Conservation (phyloP, 2,797 vertebrate genomes). For the Alcedo atthis region DNA sequence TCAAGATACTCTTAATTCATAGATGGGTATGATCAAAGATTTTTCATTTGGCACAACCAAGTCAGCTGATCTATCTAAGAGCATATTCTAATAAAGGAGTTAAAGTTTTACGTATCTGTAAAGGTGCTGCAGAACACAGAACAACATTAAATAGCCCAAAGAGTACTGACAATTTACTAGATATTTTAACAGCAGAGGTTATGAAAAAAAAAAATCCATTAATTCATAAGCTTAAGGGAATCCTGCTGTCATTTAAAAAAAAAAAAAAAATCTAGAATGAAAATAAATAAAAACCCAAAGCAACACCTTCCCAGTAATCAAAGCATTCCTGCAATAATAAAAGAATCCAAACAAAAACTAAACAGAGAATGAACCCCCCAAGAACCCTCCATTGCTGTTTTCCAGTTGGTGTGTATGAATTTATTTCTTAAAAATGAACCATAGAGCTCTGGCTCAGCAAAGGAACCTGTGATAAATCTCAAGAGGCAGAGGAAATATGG, state of each 20-base stretch:
- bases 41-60: not conserved
- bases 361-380: not conserved
- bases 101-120: not conserved
- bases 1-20: not conserved
- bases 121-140: not conserved
- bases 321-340: not conserved
- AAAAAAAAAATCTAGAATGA: not conserved
- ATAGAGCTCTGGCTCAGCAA: not conserved
- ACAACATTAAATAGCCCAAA: not conserved
- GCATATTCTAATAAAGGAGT: not conserved
- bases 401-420: not conserved
- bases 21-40: not conserved
- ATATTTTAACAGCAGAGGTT: not conserved
- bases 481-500: too few relatives aligned
- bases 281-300: not conserved
- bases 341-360: not conserved
- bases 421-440: not conserved
- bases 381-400: not conserved
- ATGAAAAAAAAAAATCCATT: not conserved
- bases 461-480: not conserved
- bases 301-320: not conserved
- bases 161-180: not conserved
- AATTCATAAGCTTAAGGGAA: not conserved
- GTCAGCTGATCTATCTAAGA: not conserved
- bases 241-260: accelerated